These are phyloP conservation scores for Echinops telfairi DNA, from an alignment of 2,113 vertebrate species.

Conservation along the genomic window DNA sequence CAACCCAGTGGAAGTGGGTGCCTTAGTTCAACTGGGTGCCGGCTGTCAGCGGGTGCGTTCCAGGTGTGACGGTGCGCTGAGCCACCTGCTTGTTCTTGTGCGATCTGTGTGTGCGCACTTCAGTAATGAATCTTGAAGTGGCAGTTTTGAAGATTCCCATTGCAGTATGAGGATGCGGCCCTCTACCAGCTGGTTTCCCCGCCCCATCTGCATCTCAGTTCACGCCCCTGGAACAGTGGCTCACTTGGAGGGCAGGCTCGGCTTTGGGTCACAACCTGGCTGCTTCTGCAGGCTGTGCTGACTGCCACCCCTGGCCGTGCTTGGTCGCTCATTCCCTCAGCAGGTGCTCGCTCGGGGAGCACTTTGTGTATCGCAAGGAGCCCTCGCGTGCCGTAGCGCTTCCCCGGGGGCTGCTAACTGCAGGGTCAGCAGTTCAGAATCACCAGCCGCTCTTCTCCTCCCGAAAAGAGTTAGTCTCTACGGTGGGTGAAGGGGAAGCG, in stretches of 20 bases:
- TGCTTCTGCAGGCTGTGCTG: not conserved
- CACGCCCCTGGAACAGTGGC: not conserved
- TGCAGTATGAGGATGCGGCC: too few species aligned
- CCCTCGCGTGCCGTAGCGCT: too few species aligned
- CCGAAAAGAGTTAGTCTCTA: too few species aligned
- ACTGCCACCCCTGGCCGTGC: not conserved
- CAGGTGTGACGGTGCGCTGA: not conserved
- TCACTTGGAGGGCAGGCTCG: not conserved
- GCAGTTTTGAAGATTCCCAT: not conserved
- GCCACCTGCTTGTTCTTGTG: not conserved
- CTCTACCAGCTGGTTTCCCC: not conserved
- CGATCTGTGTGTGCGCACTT: not conserved
- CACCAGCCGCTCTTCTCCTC: too few species aligned
- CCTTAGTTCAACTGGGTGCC: not conserved
- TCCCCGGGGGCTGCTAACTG: too few species aligned
- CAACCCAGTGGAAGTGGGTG: too few species aligned
- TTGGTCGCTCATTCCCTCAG: not conserved
- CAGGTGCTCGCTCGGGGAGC: not conserved
- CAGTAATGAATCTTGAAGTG: not conserved
- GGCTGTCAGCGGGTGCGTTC: not conserved
- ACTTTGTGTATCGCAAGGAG: too few species aligned
- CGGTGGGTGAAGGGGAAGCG: too few species aligned
- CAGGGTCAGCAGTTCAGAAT: too few species aligned
- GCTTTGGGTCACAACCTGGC: not conserved
- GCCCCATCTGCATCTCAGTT: not conserved